Evolutionary conservation across 2,888 invertebrate genomes (phyloP), one percentile per base, ranked within the genome.

Genomic region (Leptinotarsa tumamoca): DNA sequence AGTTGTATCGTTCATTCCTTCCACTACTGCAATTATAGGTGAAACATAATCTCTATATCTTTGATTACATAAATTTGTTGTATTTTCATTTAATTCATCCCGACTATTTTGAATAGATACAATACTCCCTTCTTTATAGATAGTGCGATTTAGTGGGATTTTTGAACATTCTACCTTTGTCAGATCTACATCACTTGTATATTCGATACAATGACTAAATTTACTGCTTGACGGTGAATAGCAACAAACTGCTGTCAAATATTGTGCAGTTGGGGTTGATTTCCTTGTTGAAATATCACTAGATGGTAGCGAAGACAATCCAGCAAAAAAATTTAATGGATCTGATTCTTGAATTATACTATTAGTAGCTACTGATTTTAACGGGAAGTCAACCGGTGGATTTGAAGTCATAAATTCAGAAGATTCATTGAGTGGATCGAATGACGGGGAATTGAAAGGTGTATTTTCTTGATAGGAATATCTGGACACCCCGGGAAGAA

Each of bases 1-100:
- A 61, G 77, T 80, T n/a, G 75, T 75, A 74, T 83, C 68, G 63
- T 82, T 79, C 27, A 79, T 79, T 5, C 83, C 82, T 68, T 80
- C 78, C 4, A 78, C 67, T 54, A 84, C 56, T 17, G 43, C 72
- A 54, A 82, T 80, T 50, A 58, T 58, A 15, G 82, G 82, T 61
- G 79, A 81, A 23, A 81, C 49, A 68, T 82, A 76, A 73, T 70
- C 49, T 69, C 73, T 66, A 43, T 74, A 69, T 27, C 23, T 56
- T 43, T 13, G 56, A 4, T 68, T 73, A 54, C 17, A 21, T 50
- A 50, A 18, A 49, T 58, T 18, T 58, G 49, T 13, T 21, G 17
- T 18, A 23, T 7, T 13, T 58, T 43, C n/a, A n/a, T 63, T 63
- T 33, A 7, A 43, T 13, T n/a, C 43, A 10, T 17, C 3, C 17